These are phyloP conservation scores for Psammodynastes pulverulentus DNA, from an alignment of 2,113 vertebrate species.

Conservation along the genomic window DNA sequence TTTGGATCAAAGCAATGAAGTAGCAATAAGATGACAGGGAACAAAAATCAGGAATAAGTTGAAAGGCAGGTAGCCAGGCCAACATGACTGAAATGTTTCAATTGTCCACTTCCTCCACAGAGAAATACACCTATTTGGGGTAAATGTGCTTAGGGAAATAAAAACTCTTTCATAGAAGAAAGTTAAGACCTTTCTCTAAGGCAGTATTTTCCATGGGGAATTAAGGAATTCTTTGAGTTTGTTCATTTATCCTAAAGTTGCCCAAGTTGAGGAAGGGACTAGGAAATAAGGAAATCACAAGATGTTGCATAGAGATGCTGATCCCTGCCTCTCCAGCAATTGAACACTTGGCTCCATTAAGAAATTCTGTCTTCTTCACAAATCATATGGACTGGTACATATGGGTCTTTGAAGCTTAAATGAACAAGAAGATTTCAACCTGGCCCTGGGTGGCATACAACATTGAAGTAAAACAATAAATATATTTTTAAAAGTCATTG, in stretches of 20 bases:
- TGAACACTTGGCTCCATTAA: neutral
- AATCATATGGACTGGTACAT: neutral
- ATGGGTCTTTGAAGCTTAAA: neutral
- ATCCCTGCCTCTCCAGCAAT: neutral
- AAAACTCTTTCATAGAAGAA: neutral
- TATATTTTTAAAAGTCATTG: neutral
- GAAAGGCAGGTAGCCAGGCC: neutral
- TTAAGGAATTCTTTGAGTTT: neutral
- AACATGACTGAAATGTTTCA: neutral
- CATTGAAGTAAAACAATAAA: neutral
- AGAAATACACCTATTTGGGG: neutral
- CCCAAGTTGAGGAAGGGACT: neutral
- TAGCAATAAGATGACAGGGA: neutral
- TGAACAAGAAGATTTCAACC: neutral
- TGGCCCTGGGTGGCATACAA: neutral
- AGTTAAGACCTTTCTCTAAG: neutral
- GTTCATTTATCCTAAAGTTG: neutral
- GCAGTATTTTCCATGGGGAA: neutral
- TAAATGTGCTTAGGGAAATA: neutral
- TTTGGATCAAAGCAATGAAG: neutral
- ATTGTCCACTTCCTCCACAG: neutral
- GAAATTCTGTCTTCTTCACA: neutral
- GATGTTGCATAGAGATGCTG: neutral
- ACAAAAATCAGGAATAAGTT: neutral
- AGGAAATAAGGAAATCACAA: neutral